phyloP scores from a whole-genome alignment of 2,888 invertebrate species.

The Caprella mutica region DNA sequence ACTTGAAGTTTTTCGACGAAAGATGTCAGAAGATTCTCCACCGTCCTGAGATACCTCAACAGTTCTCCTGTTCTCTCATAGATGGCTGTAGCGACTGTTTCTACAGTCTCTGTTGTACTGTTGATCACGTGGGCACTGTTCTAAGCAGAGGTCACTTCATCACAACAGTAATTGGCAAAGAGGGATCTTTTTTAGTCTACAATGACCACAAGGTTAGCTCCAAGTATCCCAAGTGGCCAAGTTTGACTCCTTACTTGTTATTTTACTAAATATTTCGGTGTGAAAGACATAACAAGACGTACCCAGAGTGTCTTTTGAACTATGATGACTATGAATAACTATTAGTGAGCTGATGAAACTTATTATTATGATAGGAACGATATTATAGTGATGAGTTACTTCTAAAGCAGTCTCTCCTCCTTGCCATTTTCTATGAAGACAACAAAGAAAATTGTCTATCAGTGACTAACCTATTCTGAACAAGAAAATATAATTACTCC shows the following conservation, averaged over 20 bases:
- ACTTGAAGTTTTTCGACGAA: neutral
- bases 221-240: slow-evolving; percentile 3
- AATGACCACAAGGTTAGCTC: neutral
- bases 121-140: slow-evolving; percentile 6
- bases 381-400: no score
- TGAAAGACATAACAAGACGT: neutral
- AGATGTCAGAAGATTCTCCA: neutral
- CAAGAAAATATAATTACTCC: no score
- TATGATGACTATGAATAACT: no score
- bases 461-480: no score
- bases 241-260: slow-evolving; percentile 1
- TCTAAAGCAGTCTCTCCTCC: no score
- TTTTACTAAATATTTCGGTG: slow-evolving; percentile 2
- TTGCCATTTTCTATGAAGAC: no score
- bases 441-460: no score
- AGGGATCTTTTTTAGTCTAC: neutral
- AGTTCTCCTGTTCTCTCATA: neutral
- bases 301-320: neutral
- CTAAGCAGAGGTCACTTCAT: neutral
- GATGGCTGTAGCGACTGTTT: neutral
- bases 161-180: neutral
- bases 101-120: neutral
- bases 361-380: no score
- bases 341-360: no score
- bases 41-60: neutral